phyloP scores from a whole-genome alignment of 1,140 invertebrate genomes.

The Hesperophylax magnus region DNA sequence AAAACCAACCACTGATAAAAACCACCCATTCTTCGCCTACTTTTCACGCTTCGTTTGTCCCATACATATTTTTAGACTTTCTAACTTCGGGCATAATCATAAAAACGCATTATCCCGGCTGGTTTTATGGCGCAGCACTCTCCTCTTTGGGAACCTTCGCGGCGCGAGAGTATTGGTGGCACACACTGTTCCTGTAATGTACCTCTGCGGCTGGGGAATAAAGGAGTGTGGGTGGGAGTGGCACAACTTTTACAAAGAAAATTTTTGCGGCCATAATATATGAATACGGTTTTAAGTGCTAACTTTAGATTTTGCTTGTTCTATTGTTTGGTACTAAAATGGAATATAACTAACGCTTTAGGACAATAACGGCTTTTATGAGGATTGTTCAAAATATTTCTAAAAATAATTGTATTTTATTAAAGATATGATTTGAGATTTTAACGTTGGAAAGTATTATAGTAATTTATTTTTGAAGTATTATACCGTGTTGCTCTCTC shows the following conservation, averaged over 20 bases:
- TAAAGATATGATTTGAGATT: too few species aligned
- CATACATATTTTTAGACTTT: slow-evolving; percentile 43
- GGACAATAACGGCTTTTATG: too few species aligned
- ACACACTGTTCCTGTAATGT: not conserved
- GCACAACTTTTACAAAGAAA: not conserved
- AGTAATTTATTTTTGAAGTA: too few species aligned
- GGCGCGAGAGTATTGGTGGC: not conserved
- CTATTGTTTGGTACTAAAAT: too few species aligned
- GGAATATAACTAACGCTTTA: too few species aligned
- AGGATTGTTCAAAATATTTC: too few species aligned
- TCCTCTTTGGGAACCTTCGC: slow-evolving; percentile 6
- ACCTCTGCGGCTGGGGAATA: not conserved
- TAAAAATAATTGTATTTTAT: too few species aligned
- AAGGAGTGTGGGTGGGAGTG: not conserved
- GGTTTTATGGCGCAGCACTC: slow-evolving; percentile 39
- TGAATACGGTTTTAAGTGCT: too few species aligned
- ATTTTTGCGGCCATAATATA: too few species aligned
- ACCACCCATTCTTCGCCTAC: slow-evolving; percentile 20
- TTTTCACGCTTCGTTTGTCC: slow-evolving; percentile 38
- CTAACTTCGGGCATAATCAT: slow-evolving; percentile 38
- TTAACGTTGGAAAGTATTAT: too few species aligned
- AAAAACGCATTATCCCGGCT: slow-evolving; percentile 41
- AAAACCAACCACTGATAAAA: slow-evolving; percentile 29
- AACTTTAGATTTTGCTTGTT: too few species aligned
- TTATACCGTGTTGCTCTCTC: too few species aligned